These are phyloP conservation scores for Cyprinodon brontotheroides DNA, from an alignment of 2,113 vertebrate species.

Conservation along the genomic window DNA sequence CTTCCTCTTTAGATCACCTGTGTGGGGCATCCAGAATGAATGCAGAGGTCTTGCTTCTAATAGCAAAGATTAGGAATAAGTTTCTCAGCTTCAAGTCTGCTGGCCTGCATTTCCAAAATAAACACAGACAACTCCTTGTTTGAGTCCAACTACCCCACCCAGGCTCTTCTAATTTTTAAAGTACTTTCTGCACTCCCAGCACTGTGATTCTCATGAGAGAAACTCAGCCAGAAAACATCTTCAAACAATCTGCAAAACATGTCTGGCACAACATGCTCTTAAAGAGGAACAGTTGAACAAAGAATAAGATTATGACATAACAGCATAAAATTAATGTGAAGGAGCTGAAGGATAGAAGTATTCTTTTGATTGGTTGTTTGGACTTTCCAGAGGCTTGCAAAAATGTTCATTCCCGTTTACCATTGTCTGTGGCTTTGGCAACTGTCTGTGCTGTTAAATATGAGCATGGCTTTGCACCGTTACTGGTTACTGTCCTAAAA, in stretches of 20 bases:
- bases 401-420: background rate
- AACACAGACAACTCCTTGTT: conserved; percentile 77
- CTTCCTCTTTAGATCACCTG: conserved; percentile 57
- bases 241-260: conserved; percentile 60
- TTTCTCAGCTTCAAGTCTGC: conserved; percentile 60
- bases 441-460: too few species aligned
- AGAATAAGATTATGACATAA: conserved; percentile 36
- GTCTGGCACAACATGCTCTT: conserved; percentile 46
- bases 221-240: conserved; percentile 33
- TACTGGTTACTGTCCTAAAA: too few species aligned
- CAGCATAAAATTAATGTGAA: conserved; percentile 39
- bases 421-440: background rate
- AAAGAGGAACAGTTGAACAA: conserved; percentile 33
- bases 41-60: conserved; percentile 24
- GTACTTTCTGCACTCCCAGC: conserved; percentile 44
- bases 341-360: conserved; percentile 3
- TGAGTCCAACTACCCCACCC: conserved; percentile 65
- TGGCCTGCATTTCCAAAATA: conserved; percentile 74
- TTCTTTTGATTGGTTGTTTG: conserved; percentile 25
- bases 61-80: conserved; percentile 54
- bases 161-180: conserved; percentile 59
- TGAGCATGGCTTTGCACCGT: too few species aligned
- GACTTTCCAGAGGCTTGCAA: background rate
- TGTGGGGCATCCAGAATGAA: conserved; percentile 46
- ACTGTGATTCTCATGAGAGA: conserved; percentile 58